Conservation (phyloP, 1,140 invertebrate genomes). For the Centruroides sculpturatus region DNA sequence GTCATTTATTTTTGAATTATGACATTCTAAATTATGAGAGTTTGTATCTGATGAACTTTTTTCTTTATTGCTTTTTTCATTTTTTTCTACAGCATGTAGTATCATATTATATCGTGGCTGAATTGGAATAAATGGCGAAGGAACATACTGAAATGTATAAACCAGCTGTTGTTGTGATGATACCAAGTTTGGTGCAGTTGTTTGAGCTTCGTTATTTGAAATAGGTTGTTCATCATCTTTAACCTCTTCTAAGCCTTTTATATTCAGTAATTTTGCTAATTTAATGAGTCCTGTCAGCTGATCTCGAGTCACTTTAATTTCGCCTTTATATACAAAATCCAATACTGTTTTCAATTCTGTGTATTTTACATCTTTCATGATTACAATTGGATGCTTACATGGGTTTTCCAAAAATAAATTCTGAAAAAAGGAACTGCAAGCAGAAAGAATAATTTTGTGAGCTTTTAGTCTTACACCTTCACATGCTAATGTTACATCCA, state of each 20-base stretch:
- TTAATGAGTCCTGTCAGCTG: constrained; percentile 60
- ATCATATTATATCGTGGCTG: too few species aligned
- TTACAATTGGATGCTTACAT: constrained; percentile 65
- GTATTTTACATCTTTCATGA: constrained; percentile 67
- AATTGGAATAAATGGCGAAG: too few species aligned
- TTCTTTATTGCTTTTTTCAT: too few species aligned
- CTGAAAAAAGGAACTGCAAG: constrained; percentile 77
- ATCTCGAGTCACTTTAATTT: constrained; percentile 77
- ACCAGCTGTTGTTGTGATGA: too few species aligned
- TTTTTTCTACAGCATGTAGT: too few species aligned
- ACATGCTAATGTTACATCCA: constrained; percentile 67
- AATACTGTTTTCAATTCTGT: constrained; percentile 69
- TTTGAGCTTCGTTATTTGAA: too few species aligned
- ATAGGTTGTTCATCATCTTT: too few species aligned
- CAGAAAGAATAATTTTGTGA: constrained; percentile 76
- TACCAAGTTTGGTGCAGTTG: too few species aligned
- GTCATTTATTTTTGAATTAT: too few species aligned
- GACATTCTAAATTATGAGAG: too few species aligned
- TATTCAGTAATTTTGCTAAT: constrained; percentile 65
- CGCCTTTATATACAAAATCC: constrained; percentile 83
- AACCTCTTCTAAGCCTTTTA: constrained; percentile 62
- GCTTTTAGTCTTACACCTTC: constrained; percentile 56
- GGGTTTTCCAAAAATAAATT: constrained; percentile 58
- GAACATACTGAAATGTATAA: too few species aligned
- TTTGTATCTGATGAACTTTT: too few species aligned